Percentiles rank a stretch among this genome's conserved stretches.
Evolutionary conservation across 1,140 invertebrate species (phyloP).

Genomic region (Dinoponera quadriceps): DNA sequence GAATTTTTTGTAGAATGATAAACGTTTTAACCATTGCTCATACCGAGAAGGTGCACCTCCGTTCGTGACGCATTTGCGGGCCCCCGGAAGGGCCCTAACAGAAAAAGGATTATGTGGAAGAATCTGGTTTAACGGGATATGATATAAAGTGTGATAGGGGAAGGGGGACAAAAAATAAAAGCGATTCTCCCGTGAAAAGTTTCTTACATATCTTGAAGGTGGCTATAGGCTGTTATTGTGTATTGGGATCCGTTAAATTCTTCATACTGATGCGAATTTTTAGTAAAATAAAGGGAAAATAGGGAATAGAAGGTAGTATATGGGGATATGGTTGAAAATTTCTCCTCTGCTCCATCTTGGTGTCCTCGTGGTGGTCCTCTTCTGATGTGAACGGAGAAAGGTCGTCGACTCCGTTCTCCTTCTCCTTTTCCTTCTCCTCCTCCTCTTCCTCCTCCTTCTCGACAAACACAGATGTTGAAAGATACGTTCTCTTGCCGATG

Average conservation of each 20-base stretch:
- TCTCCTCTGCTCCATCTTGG: conserved; percentile 19
- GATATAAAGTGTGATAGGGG: conserved; percentile 17
- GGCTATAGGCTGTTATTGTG: neutral
- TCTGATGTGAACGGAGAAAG: conserved; percentile 20
- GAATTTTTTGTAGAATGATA: no score
- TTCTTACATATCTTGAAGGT: conserved; percentile 20
- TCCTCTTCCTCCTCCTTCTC: no score
- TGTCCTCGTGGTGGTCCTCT: conserved; percentile 13
- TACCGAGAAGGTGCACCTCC: conserved; percentile 67
- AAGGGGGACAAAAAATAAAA: conserved; percentile 21
- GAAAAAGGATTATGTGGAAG: conserved; percentile 63
- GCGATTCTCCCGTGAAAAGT: conserved; percentile 32
- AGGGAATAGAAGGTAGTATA: neutral
- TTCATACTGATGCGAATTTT: neutral
- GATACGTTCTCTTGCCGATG: conserved; percentile 29
- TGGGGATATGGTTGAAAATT: conserved; percentile 12
- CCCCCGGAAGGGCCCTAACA: conserved; percentile 83
- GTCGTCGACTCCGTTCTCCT: conserved; percentile 10
- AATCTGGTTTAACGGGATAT: conserved; percentile 44
- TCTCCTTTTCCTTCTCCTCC: no score
- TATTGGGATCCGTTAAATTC: neutral
- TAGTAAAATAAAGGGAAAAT: neutral
- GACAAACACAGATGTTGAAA: neutral
- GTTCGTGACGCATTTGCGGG: conserved; percentile 80
- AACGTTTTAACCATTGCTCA: conserved; percentile 35